Percentiles rank a stretch among this genome's conserved stretches.
Evolutionary conservation across 1,140 invertebrate species (phyloP).

Genomic region (Hyles euphorbiae): DNA sequence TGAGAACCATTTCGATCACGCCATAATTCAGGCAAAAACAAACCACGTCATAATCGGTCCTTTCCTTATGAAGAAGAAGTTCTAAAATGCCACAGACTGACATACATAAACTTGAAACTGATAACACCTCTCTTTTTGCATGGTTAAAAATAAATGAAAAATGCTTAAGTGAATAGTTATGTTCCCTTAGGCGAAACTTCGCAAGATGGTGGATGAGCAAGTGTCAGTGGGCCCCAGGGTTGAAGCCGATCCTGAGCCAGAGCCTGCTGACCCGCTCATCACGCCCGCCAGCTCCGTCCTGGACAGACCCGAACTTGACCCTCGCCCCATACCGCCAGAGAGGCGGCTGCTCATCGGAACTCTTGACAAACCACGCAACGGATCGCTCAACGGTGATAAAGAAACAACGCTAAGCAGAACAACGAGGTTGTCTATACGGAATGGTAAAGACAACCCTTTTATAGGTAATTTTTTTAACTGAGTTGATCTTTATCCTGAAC

Average conservation of each 20-base stretch:
- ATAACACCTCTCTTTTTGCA: too few relatives aligned
- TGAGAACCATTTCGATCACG: too few relatives aligned
- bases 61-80: too few relatives aligned
- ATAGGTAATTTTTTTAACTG: constrained; percentile 42
- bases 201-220: constrained; percentile 75
- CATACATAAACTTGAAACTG: too few relatives aligned
- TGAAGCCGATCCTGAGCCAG: constrained; percentile 63
- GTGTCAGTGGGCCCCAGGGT: constrained; percentile 64
- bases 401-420: constrained; percentile 58
- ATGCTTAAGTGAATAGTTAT: too few relatives aligned
- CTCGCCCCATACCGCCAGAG: constrained; percentile 53
- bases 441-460: constrained; percentile 69
- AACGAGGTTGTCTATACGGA: constrained; percentile 58
- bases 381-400: constrained; percentile 58
- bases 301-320: constrained; percentile 49
- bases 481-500: too few relatives aligned
- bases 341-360: constrained; percentile 63
- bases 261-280: constrained; percentile 72
- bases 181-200: constrained; percentile 66
- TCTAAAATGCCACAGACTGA: too few relatives aligned
- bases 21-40: too few relatives aligned
- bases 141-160: too few relatives aligned
- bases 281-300: constrained; percentile 66
- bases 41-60: too few relatives aligned
- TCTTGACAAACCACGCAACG: constrained; percentile 62